These are phyloP conservation scores for Drosophila nigromelanica DNA, from an alignment of 1,140 invertebrate species.

Conservation along the genomic window DNA sequence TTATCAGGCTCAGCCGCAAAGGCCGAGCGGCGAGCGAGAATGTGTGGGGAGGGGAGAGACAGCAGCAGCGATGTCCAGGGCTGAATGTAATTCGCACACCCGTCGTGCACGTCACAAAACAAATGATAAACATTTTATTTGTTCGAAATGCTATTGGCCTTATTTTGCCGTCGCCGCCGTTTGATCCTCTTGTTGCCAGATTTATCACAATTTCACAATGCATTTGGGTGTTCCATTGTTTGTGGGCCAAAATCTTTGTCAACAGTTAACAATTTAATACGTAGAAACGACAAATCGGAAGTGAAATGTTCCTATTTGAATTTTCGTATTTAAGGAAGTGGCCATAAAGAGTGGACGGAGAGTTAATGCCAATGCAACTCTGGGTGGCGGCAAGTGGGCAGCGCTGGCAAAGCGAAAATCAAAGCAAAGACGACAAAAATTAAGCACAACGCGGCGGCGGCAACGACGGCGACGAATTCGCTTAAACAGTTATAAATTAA, in stretches of 20 bases:
- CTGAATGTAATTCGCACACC: slow-evolving; percentile 47
- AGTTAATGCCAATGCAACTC: slow-evolving; percentile 18
- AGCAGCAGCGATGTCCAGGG: slow-evolving; percentile 10
- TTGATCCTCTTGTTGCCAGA: slow-evolving; percentile 68
- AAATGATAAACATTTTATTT: slow-evolving; percentile 79
- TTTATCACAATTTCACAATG: slow-evolving; percentile 67
- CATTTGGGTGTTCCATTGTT: slow-evolving; percentile 75
- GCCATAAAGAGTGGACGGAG: not conserved
- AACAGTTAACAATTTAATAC: slow-evolving; percentile 69
- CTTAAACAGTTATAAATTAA: slow-evolving; percentile 21
- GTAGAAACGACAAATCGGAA: slow-evolving; percentile 65
- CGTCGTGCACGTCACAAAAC: slow-evolving; percentile 62
- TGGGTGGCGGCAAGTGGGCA: slow-evolving; percentile 30
- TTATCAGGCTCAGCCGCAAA: slow-evolving; percentile 74
- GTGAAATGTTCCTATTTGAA: slow-evolving; percentile 50
- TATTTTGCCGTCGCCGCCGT: slow-evolving; percentile 43
- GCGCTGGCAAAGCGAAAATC: not conserved
- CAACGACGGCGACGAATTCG: not conserved
- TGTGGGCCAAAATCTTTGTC: slow-evolving; percentile 33
- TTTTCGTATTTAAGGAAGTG: slow-evolving; percentile 21
- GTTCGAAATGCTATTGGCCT: slow-evolving; percentile 58
- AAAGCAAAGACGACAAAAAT: slow-evolving; percentile 14
- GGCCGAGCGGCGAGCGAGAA: slow-evolving; percentile 14
- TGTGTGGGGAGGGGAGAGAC: not conserved
- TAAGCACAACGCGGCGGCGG: not conserved